A percentile compares a stretch with the other conserved stretches of the same genome.
phyloP scores from a whole-genome alignment of 2,888 invertebrate genomes.

The Lacanobia wlatinum region DNA sequence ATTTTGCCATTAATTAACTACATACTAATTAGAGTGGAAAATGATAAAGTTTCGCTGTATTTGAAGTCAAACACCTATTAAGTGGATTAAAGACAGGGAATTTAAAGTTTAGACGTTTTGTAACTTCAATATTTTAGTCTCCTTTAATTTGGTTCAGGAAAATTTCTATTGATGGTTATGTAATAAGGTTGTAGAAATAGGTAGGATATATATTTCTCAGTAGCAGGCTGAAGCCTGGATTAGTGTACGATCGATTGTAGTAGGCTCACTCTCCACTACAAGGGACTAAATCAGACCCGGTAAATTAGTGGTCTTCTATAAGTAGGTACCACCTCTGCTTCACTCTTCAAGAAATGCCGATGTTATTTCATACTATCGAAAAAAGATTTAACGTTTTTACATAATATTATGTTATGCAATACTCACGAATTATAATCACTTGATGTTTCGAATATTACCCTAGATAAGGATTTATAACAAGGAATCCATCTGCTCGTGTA shows the following conservation, averaged over 20 bases:
- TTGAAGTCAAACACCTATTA: conserved; percentile 59
- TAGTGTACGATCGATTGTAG: background rate
- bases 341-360: too few relatives aligned
- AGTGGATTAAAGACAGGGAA: conserved; percentile 53
- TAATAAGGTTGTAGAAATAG: background rate
- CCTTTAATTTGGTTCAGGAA: conserved; percentile 30
- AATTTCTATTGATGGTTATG: conserved; percentile 10
- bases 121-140: conserved; percentile 43
- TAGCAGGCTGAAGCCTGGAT: background rate
- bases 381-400: too few relatives aligned
- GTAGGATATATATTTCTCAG: background rate
- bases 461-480: conserved; percentile 59
- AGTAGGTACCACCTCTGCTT: too few relatives aligned
- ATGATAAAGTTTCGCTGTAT: conserved; percentile 55
- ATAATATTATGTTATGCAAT: too few relatives aligned
- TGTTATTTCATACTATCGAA: too few relatives aligned
- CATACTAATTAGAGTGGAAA: conserved; percentile 62
- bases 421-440: background rate
- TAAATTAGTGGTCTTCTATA: background rate
- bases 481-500: conserved; percentile 61
- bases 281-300: too few relatives aligned
- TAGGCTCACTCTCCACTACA: too few relatives aligned
- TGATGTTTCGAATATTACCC: conserved; percentile 22
- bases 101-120: conserved; percentile 46
- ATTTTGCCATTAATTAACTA: conserved; percentile 65